phyloP scores from a whole-genome alignment of 1,140 invertebrate genomes.

The Nephotettix cincticeps region DNA sequence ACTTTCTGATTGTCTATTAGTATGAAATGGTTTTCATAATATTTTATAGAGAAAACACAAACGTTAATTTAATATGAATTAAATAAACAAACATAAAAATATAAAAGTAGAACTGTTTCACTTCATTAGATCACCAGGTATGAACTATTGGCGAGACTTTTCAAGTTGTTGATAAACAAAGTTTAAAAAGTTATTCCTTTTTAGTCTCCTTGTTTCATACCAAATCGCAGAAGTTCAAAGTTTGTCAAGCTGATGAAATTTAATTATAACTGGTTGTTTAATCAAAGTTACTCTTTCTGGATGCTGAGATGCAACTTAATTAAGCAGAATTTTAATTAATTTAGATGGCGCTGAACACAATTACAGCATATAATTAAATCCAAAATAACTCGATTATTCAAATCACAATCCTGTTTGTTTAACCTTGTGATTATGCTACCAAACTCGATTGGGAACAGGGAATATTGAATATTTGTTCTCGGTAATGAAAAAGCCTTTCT shows the following conservation, averaged over 20 bases:
- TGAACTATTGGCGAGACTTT: neutral
- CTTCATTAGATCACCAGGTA: neutral
- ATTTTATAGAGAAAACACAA: too few species aligned
- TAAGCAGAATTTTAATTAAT: constrained; percentile 11
- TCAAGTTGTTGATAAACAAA: neutral
- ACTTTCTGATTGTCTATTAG: too few species aligned
- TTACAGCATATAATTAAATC: constrained; percentile 8
- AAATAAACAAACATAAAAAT: too few species aligned
- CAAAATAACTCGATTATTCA: constrained; percentile 10
- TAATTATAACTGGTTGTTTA: constrained; percentile 19
- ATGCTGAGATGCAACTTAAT: constrained; percentile 2
- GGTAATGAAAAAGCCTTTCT: too few species aligned
- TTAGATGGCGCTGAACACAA: constrained; percentile 11
- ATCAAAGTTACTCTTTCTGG: constrained; percentile 22
- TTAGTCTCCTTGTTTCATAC: neutral
- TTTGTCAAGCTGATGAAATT: constrained; percentile 21
- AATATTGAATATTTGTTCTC: too few species aligned
- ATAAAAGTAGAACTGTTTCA: neutral
- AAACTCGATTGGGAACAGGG: neutral
- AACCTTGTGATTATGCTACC: neutral
- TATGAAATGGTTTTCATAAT: too few species aligned
- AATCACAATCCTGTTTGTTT: neutral
- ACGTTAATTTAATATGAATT: too few species aligned
- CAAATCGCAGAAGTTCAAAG: constrained; percentile 10
- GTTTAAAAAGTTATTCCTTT: neutral